A percentile compares a stretch with the other conserved stretches of the same genome.
Conservation (phyloP, 2,797 vertebrate species). For the Micrastur ruficollis region DNA sequence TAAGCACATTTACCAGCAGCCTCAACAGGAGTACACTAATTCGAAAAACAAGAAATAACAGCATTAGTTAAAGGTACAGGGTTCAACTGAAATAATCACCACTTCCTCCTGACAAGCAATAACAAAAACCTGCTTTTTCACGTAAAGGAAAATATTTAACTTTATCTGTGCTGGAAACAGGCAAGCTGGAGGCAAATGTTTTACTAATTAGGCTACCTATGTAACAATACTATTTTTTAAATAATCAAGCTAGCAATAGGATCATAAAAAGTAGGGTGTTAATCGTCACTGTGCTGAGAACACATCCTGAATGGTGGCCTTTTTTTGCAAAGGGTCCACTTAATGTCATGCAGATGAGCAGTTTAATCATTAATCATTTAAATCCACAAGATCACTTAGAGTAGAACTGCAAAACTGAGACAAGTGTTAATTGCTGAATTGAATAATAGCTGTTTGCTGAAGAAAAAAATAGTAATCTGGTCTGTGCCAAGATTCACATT, state of each 20-base stretch:
- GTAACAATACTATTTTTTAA: background rate
- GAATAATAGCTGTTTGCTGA: background rate
- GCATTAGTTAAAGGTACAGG: background rate
- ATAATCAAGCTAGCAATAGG: background rate
- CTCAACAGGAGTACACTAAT: background rate
- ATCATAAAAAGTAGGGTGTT: background rate
- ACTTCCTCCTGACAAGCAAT: conserved; percentile 65
- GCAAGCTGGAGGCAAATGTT: background rate
- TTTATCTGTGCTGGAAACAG: background rate
- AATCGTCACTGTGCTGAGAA: background rate
- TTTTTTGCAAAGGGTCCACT: background rate
- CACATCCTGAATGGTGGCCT: background rate
- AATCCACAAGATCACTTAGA: background rate
- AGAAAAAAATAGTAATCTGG: background rate
- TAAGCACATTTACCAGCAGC: background rate
- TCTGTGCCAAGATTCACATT: background rate
- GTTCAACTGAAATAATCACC: conserved; percentile 15
- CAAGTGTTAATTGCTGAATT: background rate
- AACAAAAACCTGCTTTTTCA: background rate
- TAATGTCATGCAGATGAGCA: background rate
- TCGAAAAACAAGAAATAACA: conserved; percentile 17
- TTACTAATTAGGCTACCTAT: background rate
- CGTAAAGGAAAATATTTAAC: conserved; percentile 19
- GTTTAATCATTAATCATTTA: background rate
- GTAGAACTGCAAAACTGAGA: background rate